Evolutionary conservation across 2,888 invertebrate genomes (phyloP).

Genomic region (Noctua fimbriata): DNA sequence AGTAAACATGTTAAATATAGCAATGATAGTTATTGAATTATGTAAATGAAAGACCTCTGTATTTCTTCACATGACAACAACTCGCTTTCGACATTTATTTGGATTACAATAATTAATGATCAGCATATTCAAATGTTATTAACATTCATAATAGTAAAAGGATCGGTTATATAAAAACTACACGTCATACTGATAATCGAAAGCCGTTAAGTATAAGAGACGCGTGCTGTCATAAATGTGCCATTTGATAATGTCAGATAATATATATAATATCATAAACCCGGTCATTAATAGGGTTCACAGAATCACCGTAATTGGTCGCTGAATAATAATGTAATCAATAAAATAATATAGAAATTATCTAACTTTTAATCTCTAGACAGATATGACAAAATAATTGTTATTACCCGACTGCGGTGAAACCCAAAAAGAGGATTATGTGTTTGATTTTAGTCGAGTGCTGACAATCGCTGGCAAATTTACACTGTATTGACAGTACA

Average conservation of each 20-base stretch:
- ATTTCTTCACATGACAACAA: not conserved
- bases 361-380: not conserved
- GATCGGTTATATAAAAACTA: slow-evolving; percentile 14
- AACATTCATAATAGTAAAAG: slow-evolving; percentile 6
- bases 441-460: not conserved
- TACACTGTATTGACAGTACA: not conserved
- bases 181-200: slow-evolving; percentile 15
- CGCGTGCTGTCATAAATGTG: slow-evolving; percentile 17
- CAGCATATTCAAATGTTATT: not conserved
- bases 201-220: slow-evolving; percentile 23
- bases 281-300: not conserved
- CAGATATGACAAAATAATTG: not conserved
- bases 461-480: not conserved
- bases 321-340: not conserved
- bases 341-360: not conserved
- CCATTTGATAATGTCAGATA: slow-evolving; percentile 18
- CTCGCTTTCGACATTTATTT: not conserved
- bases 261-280: slow-evolving; percentile 15
- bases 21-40: not conserved
- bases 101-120: not conserved
- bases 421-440: not conserved
- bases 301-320: not conserved
- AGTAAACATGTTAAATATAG: too few relatives aligned
- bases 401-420: not conserved
- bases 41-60: not conserved